Conservation (phyloP, 30 jellyfish, hydroid and myxozoan species). For the Chrysaora quinquecirrha region DNA sequence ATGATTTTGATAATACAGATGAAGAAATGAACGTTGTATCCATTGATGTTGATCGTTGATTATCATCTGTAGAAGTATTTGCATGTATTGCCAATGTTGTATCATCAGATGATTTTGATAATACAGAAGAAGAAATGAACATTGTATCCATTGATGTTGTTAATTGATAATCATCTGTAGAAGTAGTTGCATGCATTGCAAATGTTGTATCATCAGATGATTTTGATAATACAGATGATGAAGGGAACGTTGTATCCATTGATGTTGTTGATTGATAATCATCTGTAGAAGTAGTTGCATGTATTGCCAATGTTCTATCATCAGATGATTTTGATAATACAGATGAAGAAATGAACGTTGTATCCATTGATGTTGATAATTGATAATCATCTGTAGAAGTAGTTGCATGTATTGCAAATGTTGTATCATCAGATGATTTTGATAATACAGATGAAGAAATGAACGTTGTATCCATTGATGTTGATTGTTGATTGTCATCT, state of each 20-base stretch:
- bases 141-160: neutral
- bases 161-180: neutral
- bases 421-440: neutral
- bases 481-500: neutral
- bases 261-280: neutral
- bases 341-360: neutral
- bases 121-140: neutral
- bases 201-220: neutral
- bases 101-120: neutral
- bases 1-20: neutral
- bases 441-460: neutral
- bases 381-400: neutral
- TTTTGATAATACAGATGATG: neutral
- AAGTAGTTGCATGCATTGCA: neutral
- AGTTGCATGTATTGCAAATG: neutral
- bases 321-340: neutral
- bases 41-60: neutral
- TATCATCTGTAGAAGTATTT: neutral
- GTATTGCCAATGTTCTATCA: neutral
- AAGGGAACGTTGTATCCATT: neutral
- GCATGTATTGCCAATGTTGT: neutral
- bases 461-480: neutral
- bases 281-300: neutral
- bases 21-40: neutral
- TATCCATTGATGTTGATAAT: neutral